Evolutionary conservation across 2,113 vertebrate genomes (phyloP).

Genomic region (Pelobates fuscus): DNA sequence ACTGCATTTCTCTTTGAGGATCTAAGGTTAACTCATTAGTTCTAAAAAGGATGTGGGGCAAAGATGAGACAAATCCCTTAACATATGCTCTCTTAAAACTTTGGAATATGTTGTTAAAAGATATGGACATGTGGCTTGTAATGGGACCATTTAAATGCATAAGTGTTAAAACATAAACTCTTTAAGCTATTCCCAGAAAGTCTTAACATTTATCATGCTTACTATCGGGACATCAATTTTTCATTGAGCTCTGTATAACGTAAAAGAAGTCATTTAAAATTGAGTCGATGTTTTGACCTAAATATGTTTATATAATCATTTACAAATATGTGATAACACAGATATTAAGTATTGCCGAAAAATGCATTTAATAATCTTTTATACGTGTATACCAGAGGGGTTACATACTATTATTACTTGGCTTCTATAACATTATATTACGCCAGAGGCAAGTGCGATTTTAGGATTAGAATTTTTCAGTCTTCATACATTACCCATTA

Average conservation of each 20-base stretch:
- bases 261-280: constrained; percentile 19
- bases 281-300: constrained; percentile 13
- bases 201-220: constrained; percentile 62
- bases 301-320: constrained; percentile 21
- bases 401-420: no score
- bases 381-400: no score
- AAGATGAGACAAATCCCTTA: background rate
- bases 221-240: constrained; percentile 61
- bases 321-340: constrained; percentile 4
- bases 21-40: no score
- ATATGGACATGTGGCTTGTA: constrained; percentile 58
- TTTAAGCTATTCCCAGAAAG: constrained; percentile 57
- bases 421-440: no score
- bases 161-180: constrained; percentile 63
- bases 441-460: no score
- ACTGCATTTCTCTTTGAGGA: no score
- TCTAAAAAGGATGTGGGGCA: no score
- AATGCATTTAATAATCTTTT: no score
- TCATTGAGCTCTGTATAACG: constrained; percentile 59
- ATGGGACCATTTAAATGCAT: constrained; percentile 76
- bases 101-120: constrained; percentile 55
- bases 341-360: background rate
- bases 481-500: no score
- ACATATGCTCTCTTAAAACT: constrained; percentile 51
- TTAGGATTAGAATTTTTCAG: no score